These are phyloP conservation scores for Lanistes nyassanus DNA, from an alignment of 1,140 invertebrate genomes.

Conservation along the genomic window DNA sequence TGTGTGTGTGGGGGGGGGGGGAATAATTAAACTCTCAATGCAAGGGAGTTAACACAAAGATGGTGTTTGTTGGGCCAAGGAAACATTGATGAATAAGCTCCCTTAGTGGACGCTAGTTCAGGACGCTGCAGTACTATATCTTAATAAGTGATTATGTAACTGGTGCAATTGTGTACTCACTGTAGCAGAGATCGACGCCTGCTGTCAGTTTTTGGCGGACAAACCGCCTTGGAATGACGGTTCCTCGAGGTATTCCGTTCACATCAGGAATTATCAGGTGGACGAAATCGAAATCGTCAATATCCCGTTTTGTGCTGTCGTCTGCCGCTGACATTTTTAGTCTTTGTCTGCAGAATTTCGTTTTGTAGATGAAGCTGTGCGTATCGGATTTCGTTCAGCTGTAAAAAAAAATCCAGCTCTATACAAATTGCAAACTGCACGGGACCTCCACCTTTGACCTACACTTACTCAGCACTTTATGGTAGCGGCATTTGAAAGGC, in stretches of 20 bases:
- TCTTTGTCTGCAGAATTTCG: no score
- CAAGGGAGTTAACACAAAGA: not conserved
- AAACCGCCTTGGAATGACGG: not conserved
- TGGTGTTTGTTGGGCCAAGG: not conserved
- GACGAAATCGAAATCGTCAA: conserved; percentile 6
- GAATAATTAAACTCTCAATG: no score
- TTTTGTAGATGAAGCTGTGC: no score
- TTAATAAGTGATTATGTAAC: not conserved
- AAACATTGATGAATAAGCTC: not conserved
- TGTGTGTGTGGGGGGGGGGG: no score
- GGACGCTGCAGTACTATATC: no score
- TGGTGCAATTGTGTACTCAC: not conserved
- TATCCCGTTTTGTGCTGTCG: no score
- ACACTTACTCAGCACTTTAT: no score
- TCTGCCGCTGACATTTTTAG: no score
- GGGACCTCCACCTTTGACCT: not conserved
- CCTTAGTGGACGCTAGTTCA: not conserved
- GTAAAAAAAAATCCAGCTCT: no score
- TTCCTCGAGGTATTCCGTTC: not conserved
- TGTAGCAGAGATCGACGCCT: not conserved
- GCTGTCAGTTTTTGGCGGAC: not conserved
- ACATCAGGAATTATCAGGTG: not conserved
- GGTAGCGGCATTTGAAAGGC: no score
- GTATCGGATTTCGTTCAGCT: no score
- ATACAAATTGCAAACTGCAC: no score